phyloP scores from a whole-genome alignment of 2,888 invertebrate genomes.

The Morpho helenor region DNA sequence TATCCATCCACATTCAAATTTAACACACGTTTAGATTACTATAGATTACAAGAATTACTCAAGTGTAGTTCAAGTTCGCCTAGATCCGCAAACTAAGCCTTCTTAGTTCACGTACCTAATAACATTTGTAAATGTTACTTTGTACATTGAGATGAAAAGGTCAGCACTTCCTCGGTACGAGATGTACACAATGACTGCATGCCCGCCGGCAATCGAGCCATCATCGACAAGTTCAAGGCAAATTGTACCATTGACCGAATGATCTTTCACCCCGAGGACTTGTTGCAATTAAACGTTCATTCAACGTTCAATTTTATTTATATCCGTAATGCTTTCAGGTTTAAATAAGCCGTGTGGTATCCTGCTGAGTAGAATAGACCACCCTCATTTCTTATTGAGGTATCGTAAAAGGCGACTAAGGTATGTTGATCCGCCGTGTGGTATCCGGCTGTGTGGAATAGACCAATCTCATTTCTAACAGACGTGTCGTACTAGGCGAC shows the following conservation, averaged over 20 bases:
- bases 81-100: neutral
- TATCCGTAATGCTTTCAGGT: too few species aligned
- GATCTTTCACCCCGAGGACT: conserved; percentile 34
- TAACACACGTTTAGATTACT: too few species aligned
- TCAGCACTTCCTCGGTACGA: conserved; percentile 20
- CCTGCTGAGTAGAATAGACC: too few species aligned
- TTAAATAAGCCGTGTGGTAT: too few species aligned
- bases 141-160: conserved; percentile 11
- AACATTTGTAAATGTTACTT: neutral
- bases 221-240: conserved; percentile 51
- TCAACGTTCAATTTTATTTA: too few species aligned
- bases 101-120: neutral
- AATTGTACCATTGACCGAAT: conserved; percentile 44
- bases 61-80: conserved; percentile 7
- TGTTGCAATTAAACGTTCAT: neutral
- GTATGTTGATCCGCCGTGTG: too few species aligned
- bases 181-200: conserved; percentile 5
- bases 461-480: too few species aligned
- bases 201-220: conserved; percentile 17
- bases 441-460: too few species aligned
- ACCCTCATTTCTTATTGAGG: too few species aligned
- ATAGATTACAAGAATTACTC: neutral
- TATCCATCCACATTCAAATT: too few species aligned
- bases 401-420: too few species aligned
- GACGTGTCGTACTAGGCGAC: too few species aligned